Evolutionary conservation across 2,888 invertebrate species (phyloP).

Genomic region (Fragum fragum): DNA sequence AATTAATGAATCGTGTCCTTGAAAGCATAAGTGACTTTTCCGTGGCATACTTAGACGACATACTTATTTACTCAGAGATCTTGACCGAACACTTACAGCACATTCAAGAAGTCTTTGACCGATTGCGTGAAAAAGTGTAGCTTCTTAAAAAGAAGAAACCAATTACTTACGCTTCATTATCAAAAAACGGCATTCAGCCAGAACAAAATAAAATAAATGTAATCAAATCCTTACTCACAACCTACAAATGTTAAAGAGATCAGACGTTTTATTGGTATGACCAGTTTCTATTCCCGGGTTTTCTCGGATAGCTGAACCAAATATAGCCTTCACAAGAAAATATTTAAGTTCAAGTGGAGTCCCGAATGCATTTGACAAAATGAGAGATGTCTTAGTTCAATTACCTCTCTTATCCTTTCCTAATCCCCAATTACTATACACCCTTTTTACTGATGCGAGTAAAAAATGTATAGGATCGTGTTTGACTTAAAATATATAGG

Average conservation of each 20-base stretch:
- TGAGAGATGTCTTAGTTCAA: neutral
- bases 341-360: slow-evolving; percentile 25
- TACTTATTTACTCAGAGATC: slow-evolving; percentile 42
- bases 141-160: no score
- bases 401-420: slow-evolving; percentile 8
- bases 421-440: neutral
- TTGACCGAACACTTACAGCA: slow-evolving; percentile 6
- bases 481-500: neutral
- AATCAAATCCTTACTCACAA: neutral
- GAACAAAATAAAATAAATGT: slow-evolving; percentile 4
- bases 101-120: no score
- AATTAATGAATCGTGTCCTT: neutral
- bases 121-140: no score
- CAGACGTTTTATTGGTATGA: slow-evolving; percentile 9
- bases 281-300: slow-evolving; percentile 3
- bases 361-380: slow-evolving; percentile 13
- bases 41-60: slow-evolving; percentile 40
- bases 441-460: slow-evolving; percentile 7
- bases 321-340: slow-evolving; percentile 22
- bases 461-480: neutral
- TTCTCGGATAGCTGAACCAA: neutral
- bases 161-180: neutral
- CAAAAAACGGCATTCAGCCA: neutral
- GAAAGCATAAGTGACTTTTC: slow-evolving; percentile 1
- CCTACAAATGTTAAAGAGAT: neutral